Conservation (phyloP, 2,888 invertebrate genomes). For the Sipha maydis region DNA sequence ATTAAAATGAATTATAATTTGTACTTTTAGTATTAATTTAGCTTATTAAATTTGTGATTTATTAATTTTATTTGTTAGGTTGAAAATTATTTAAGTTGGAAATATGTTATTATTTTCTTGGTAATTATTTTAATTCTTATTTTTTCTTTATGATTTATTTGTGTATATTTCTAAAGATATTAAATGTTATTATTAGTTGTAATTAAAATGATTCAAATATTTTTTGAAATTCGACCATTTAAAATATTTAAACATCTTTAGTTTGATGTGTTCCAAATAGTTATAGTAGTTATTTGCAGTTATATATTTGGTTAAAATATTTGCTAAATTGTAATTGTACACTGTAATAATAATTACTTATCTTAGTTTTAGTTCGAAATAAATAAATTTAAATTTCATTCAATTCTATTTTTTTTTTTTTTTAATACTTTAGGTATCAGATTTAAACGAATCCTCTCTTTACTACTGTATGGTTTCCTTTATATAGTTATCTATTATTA, state of each 20-base stretch:
- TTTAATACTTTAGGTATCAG: too few species aligned
- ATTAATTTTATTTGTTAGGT: neutral
- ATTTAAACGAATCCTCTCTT: neutral
- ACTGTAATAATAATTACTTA: neutral
- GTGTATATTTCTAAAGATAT: neutral
- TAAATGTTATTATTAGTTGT: neutral
- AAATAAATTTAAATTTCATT: neutral
- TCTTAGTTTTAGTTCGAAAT: neutral
- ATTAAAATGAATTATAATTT: too few species aligned
- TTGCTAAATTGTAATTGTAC: neutral
- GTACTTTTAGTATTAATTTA: too few species aligned
- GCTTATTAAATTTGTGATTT: too few species aligned
- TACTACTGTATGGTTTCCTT: neutral
- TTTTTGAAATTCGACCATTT: neutral
- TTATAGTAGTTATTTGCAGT: neutral
- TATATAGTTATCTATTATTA: neutral
- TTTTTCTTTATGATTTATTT: too few species aligned
- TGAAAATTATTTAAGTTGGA: neutral
- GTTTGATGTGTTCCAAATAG: neutral
- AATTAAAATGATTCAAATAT: neutral
- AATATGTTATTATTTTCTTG: neutral
- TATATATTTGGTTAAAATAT: neutral
- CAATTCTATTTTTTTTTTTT: neutral
- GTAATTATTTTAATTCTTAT: neutral
- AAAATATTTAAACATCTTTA: neutral